Evolutionary conservation across 2,888 invertebrate genomes (phyloP), one percentile per base, ranked within the genome.

Genomic region (Platypus cylindrus): DNA sequence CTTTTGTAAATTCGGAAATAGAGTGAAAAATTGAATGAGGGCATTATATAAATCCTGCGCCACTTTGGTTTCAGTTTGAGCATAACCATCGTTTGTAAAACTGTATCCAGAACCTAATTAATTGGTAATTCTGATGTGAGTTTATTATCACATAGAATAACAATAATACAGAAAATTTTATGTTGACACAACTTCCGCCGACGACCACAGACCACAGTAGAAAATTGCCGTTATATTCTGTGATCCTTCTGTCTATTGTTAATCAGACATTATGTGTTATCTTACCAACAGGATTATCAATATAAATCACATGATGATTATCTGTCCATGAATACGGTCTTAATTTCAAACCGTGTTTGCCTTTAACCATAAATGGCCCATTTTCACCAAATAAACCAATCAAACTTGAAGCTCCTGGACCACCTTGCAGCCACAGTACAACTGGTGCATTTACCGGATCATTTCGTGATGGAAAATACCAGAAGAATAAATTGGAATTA

Each of bases 401-500:
- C 22, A 89, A 60, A 0, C 86, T 86, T 0, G 79, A 70, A 0
- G 81, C 81, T 0, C 85, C 85, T 0, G 87, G 87, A 0, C 87
- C 89, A 3, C 87, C 87, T 61, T 87, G 84, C 2, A 87, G 64
- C 89, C 89, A 89, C 4, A 89, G 60, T 0, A 86, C 60, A 1
- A 89, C 77, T 1, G 83, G 84, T 1, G 78, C 78, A 25, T 65
- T 60, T 37, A 64, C 63, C 30, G 48, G 48, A 36, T 55, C 41
- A 2, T 59, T 61, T 68, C 74, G 70, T 0, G 86, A 75, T 0
- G 87, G 87, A 55, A 90, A 89, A 54, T 82, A 90, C 90, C 90
- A 91, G 60, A 91, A 87, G 63, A 89, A 91, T 61, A 84, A 68
- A 53, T 90, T 87, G 0, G 87, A 85, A 47, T 81, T 72, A 51